Conservation (phyloP, 2,797 vertebrate genomes). For the Danio kyathit region DNA sequence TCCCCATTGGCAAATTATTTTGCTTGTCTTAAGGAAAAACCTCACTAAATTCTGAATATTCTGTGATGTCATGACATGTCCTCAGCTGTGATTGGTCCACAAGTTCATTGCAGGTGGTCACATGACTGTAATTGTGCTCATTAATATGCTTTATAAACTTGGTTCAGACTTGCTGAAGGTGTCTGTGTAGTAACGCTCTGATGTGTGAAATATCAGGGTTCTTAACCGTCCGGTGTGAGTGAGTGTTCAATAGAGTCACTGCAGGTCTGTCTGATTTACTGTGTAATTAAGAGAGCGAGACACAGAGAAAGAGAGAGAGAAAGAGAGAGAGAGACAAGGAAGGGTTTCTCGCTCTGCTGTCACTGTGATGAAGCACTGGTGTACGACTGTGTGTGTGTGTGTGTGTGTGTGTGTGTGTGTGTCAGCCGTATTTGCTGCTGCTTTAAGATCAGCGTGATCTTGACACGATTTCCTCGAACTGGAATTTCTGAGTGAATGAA, state of each 20-base stretch:
- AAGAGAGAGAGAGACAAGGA: constrained; percentile 22
- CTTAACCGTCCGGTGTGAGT: no score
- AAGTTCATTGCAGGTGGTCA: background rate
- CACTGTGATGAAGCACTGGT: constrained; percentile 57
- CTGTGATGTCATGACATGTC: background rate
- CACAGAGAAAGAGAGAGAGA: constrained; percentile 31
- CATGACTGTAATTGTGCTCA: background rate
- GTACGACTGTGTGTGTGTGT: background rate
- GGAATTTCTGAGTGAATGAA: no score
- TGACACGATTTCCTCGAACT: background rate
- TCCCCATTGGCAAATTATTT: no score
- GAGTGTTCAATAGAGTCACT: constrained; percentile 48
- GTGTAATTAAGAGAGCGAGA: constrained; percentile 55
- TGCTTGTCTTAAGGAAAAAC: no score
- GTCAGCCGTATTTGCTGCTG: no score
- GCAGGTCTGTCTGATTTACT: constrained; percentile 57
- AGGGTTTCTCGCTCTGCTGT: constrained; percentile 29
- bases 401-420: background rate
- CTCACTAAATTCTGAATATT: no score
- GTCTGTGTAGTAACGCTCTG: background rate
- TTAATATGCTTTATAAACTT: background rate
- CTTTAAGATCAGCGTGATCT: background rate
- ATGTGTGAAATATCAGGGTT: background rate
- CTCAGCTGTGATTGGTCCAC: background rate
- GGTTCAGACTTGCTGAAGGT: background rate